Conservation (phyloP, 2,113 vertebrate species). For the Hemicordylus capensis region DNA sequence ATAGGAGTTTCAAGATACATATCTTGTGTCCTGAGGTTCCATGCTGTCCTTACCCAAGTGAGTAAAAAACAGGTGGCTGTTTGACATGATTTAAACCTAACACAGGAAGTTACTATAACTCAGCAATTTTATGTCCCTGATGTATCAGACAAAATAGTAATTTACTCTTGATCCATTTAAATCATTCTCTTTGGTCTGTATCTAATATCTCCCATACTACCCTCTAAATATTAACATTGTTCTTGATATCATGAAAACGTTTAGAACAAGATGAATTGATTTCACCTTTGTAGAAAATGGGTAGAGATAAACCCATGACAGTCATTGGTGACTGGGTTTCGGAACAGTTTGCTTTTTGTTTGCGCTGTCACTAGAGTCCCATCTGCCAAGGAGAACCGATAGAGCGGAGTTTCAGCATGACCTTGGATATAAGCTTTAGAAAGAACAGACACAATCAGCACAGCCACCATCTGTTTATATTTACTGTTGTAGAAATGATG, state of each 20-base stretch:
- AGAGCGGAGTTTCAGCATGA: conserved; percentile 91
- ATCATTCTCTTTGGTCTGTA: neutral
- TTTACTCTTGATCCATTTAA: neutral
- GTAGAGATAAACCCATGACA: conserved; percentile 91
- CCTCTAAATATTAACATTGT: neutral
- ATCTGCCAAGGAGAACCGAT: conserved; percentile 94
- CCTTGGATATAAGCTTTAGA: conserved; percentile 87
- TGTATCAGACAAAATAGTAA: neutral
- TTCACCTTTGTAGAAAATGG: conserved; percentile 93
- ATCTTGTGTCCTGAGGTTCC: neutral
- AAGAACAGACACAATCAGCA: conserved; percentile 16
- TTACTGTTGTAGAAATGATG: neutral
- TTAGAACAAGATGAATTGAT: conserved; percentile 4
- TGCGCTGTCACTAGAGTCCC: conserved; percentile 94
- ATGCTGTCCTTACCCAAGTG: neutral
- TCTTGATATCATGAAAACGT: neutral
- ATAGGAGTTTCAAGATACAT: neutral
- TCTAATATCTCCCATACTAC: neutral
- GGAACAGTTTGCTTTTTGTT: conserved; percentile 92
- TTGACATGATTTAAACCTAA: neutral
- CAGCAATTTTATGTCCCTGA: neutral
- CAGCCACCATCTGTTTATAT: neutral
- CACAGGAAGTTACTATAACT: neutral
- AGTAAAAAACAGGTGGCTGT: neutral
- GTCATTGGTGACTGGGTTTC: conserved; percentile 89